Percentiles rank a stretch among this genome's conserved stretches.
Evolutionary conservation across 2,113 vertebrate genomes (phyloP).

Genomic region (Laterallus jamaicensis): DNA sequence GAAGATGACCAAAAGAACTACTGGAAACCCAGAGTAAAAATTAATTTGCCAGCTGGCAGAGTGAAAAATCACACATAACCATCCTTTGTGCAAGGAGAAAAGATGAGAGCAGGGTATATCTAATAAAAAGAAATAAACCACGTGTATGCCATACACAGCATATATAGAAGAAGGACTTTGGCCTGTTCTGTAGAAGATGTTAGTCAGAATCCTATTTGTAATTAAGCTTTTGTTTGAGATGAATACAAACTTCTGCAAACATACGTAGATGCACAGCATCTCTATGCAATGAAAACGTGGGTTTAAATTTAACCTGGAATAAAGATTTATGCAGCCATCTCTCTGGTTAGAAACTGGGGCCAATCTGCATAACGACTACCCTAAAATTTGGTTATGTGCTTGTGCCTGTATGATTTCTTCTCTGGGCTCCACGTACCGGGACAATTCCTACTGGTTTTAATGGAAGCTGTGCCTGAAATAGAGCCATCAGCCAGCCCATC

Average conservation of each 20-base stretch:
- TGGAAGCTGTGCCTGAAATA: not conserved
- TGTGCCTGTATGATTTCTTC: too few species aligned
- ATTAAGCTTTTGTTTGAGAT: not conserved
- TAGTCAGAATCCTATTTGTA: not conserved
- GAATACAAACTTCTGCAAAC: not conserved
- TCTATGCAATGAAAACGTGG: not conserved
- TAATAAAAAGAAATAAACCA: not conserved
- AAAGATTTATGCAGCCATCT: not conserved
- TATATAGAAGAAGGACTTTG: not conserved
- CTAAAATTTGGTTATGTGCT: not conserved
- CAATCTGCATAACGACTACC: not conserved
- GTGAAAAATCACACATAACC: not conserved
- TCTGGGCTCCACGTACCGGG: not conserved
- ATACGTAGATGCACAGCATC: not conserved
- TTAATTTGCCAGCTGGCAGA: not conserved
- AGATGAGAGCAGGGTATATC: not conserved
- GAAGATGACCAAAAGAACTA: not conserved
- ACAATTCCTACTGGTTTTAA: not conserved
- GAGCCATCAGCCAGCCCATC: not conserved
- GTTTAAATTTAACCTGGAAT: not conserved
- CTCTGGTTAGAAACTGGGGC: not conserved
- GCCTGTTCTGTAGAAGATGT: not conserved
- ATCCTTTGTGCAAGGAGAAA: not conserved
- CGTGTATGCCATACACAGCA: not conserved
- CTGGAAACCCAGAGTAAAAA: conserved; percentile 1